A percentile compares a stretch with the other conserved stretches of the same genome.
Evolutionary conservation across 1,140 invertebrate genomes (phyloP).

Genomic region (Panagrolaimus sp.): DNA sequence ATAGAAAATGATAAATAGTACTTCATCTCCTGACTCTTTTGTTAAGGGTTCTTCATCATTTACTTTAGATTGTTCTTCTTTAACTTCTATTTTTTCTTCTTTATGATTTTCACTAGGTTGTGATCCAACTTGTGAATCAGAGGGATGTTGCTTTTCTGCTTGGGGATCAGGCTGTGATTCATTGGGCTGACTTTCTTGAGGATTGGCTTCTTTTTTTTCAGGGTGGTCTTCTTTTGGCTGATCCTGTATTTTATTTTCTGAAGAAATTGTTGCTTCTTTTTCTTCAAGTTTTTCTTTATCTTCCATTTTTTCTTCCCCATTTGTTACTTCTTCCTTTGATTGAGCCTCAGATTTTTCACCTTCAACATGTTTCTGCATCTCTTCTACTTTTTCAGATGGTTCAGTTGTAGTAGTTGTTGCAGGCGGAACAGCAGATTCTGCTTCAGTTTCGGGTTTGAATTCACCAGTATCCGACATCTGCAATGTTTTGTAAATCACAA

Average conservation of each 20-base stretch:
- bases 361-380: not conserved
- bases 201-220: not conserved
- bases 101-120: not conserved
- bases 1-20: not conserved
- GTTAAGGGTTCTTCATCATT: not conserved
- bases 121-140: not conserved
- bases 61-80: not conserved
- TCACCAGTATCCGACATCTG: too few relatives aligned
- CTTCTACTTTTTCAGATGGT: not conserved
- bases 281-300: not conserved
- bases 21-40: too few relatives aligned
- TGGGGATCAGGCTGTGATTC: not conserved
- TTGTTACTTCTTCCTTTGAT: not conserved
- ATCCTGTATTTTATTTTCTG: not conserved
- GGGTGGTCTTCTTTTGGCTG: not conserved
- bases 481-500: too few relatives aligned
- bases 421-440: too few relatives aligned
- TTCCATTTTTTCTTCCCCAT: not conserved
- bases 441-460: too few relatives aligned
- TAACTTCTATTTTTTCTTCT: not conserved
- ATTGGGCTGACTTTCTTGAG: not conserved
- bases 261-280: not conserved
- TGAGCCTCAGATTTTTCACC: not conserved
- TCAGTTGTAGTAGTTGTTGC: not conserved
- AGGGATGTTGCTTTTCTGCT: not conserved